These are phyloP conservation scores for Pachypanchax playfairii DNA, from an alignment of 2,113 vertebrate species.

Conservation along the genomic window DNA sequence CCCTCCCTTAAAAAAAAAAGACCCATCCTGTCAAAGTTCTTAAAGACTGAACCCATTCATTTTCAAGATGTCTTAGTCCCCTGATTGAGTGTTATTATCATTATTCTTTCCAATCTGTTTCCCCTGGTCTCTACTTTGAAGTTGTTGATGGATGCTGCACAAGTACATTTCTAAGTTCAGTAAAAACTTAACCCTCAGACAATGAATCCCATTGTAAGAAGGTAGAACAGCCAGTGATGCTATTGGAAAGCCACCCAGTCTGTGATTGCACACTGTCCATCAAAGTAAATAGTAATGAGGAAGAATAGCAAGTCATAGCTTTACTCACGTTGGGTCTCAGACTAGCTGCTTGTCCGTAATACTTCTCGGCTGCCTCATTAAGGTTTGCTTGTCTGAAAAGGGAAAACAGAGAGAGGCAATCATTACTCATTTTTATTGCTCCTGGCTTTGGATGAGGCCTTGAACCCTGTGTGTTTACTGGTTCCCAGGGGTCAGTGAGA, in stretches of 20 bases:
- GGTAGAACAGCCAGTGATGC: slow-evolving; percentile 29
- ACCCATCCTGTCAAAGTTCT: slow-evolving; percentile 35
- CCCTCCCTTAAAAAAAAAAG: slow-evolving; percentile 37
- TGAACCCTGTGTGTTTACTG: slow-evolving; percentile 63
- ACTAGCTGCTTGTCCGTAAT: slow-evolving; percentile 91
- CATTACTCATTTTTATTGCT: slow-evolving; percentile 75
- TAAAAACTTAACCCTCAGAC: slow-evolving; percentile 39
- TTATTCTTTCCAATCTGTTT: slow-evolving; percentile 62
- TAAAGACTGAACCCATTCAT: slow-evolving; percentile 44
- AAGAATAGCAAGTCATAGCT: slow-evolving; percentile 32
- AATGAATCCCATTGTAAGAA: slow-evolving; percentile 54
- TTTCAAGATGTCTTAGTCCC: slow-evolving; percentile 41
- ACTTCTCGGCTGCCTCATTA: slow-evolving; percentile 93
- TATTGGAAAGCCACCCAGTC: slow-evolving; percentile 44
- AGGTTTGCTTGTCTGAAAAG: slow-evolving; percentile 93
- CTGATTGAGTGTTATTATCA: slow-evolving; percentile 64
- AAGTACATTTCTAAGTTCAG: slow-evolving; percentile 58
- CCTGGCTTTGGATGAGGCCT: slow-evolving; percentile 57
- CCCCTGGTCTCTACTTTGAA: slow-evolving; percentile 63
- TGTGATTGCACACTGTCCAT: slow-evolving; percentile 32
- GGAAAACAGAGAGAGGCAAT: slow-evolving; percentile 56
- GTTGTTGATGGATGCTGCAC: slow-evolving; percentile 65
- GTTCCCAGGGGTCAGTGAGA: slow-evolving; percentile 61
- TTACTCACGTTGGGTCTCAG: slow-evolving; percentile 95
- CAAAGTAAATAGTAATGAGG: slow-evolving; percentile 40